These are phyloP conservation scores for Cyclophora punctaria DNA, from an alignment of 2,888 invertebrate genomes.

Conservation along the genomic window DNA sequence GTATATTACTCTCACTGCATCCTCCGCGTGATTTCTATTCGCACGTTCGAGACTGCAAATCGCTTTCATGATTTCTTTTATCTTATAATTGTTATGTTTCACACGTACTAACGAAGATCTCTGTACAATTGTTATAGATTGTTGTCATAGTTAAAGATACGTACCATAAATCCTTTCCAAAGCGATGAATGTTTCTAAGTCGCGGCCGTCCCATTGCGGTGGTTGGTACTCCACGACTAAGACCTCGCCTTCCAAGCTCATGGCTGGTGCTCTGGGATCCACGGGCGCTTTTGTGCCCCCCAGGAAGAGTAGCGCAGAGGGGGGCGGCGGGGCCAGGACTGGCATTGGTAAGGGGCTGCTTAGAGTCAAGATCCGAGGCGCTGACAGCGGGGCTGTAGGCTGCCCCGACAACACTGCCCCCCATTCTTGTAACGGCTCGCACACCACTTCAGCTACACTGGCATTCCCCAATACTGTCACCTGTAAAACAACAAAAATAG, in stretches of 20 bases:
- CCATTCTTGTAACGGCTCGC: conserved; percentile 60
- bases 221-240: conserved; percentile 76
- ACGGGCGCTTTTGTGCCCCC: conserved; percentile 79
- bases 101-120: too few relatives aligned
- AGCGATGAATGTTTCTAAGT: conserved; percentile 60
- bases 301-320: conserved; percentile 69
- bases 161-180: conserved; percentile 71
- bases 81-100: too few relatives aligned
- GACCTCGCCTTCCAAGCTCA: conserved; percentile 77
- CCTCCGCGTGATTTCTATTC: not conserved
- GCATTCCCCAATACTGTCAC: conserved; percentile 56
- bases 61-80: too few relatives aligned
- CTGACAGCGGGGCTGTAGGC: conserved; percentile 54
- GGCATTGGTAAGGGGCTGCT: conserved; percentile 47
- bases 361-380: conserved; percentile 45
- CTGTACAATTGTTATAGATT: not conserved
- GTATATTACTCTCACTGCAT: not conserved
- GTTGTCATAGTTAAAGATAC: conserved; percentile 10
- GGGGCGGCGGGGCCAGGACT: conserved; percentile 38
- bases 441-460: conserved; percentile 63
- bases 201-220: conserved; percentile 71
- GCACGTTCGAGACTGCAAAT: not conserved
- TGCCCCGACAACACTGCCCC: conserved; percentile 56
- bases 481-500: conserved; percentile 31
- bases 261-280: conserved; percentile 74